These are phyloP conservation scores for Pycnonotus jocosus DNA, from an alignment of 2,113 vertebrate genomes.

Conservation along the genomic window DNA sequence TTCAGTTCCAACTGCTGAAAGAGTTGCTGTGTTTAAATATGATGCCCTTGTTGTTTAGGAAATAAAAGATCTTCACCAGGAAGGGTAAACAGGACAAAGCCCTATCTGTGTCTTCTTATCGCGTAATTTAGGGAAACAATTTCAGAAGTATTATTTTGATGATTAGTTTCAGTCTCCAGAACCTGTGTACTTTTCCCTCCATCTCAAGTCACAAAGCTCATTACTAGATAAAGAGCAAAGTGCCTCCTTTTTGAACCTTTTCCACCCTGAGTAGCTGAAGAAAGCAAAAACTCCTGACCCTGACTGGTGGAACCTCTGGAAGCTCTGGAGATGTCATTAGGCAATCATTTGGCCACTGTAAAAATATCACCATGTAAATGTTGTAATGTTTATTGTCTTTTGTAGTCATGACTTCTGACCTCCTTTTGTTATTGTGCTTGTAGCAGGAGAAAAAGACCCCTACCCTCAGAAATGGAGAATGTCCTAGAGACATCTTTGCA, in stretches of 20 bases:
- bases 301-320: background rate
- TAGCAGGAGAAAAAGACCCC: background rate
- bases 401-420: background rate
- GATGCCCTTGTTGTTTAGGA: conserved; percentile 15
- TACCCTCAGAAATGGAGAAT: background rate
- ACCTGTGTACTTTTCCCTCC: background rate
- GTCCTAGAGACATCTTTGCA: background rate
- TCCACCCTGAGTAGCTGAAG: background rate
- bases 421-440: background rate
- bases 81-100: conserved; percentile 30
- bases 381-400: background rate
- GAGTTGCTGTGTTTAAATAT: background rate
- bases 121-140: background rate
- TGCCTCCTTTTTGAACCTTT: background rate
- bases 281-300: background rate
- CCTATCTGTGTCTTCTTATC: background rate
- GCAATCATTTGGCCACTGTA: background rate
- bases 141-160: background rate
- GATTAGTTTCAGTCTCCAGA: background rate
- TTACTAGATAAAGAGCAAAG: background rate
- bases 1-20: conserved; percentile 12
- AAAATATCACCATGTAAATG: background rate
- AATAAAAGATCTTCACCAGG: background rate
- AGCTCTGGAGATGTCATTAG: background rate
- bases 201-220: background rate